Base-by-base conservation (phyloP, 2,113 vertebrate species). In the Tautogolabrus adspersus region DNA sequence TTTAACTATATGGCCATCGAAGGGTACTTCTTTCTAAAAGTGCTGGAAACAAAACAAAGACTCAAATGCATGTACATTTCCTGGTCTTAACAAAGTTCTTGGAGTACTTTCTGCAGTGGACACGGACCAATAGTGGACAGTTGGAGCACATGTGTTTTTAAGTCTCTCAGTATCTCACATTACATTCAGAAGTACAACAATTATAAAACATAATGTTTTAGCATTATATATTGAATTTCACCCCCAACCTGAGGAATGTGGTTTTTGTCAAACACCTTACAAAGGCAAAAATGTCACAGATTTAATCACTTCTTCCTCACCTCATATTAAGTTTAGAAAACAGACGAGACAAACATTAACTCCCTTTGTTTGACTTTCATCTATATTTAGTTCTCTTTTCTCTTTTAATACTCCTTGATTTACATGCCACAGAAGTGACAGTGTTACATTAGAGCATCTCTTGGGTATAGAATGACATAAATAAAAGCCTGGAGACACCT, bases 301-400 rank as follows among this genome's bases (percentile, higher is more conserved):
- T 52, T 47, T 9, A 26, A 7, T 42, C 42, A 42, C 11, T 44
- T 8, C 49, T n/a, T 34, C 11, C 37, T 72, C 1, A 12, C 61
- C 42, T 80, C 76, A 34, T 23, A 23, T 67, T 34, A 66, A 69
- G 60, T 67, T 71, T 0, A 42, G 18, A 85, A 63, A 42, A 75
- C 49, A 76, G 65, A 58, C 51, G 38, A 52, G 21, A 58, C 67
- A 15, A 85, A 83, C 66, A 38, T 83, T 63, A 80, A 73, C 58
- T 83, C 19, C 40, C 61, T 46, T 68, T 67, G n/a, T 47, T 44
- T 67, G 44, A 73, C 84, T 87, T 81, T 75, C 49, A 76, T 84
- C 76, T 87, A 79, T 81, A 85, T 71, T 51, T 73, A 55, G 47
- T 30, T 26, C 4, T 46, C 54, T 73, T 66, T 77, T 37, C 61